Base-by-base conservation (phyloP, 2,113 vertebrate species). In the Todiramphus saurophagus region DNA sequence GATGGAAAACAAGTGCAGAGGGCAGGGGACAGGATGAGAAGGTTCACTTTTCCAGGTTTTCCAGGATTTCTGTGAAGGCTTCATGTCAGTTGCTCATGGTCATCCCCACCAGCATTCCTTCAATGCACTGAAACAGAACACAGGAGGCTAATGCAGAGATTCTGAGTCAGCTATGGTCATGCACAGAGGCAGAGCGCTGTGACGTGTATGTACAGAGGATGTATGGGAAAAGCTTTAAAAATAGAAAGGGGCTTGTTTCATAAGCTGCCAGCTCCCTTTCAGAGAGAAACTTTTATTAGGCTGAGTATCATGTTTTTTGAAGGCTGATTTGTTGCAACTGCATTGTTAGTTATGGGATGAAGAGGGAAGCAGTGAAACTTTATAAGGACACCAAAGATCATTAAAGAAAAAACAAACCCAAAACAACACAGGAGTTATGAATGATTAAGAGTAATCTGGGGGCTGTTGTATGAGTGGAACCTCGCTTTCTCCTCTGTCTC, bases 401-500 rank as follows among this genome's bases (percentile, higher is more conserved):
- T 89, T 90, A 74, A 79, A 63, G 69, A 27, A 55, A 84, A 93
- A 39, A 1, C 30, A 67, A 87, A 90, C 72, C 18, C 33, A 21
- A 27, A 96, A 5, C 63, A 56, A 72, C 21, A 70, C 30, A 4
- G 3, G 16, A 53, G 28, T 89, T 93, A 58, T 51, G 30, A 85
- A 66, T 69, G 41, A 81, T 37, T 79, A 46, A 73, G 51, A 79
- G 60, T 51, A 46, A 83, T 91, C 81, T 93, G 69, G 64, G 68
- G 48, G 43, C 46, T 69, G 43, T 30, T 91, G 20, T 79, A 77
- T 66, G 81, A 96, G 63, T 31, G 66, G 77, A 92, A 89, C 28
- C 50, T 94, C 84, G 37, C 58, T 93, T 95, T 92, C 41, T 90
- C 27, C 80, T 93, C 89, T 87, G 31, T 81, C 37, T 83, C 63